phyloP scores from a whole-genome alignment of 2,113 vertebrate genomes.

The Mesoclemmys tuberculata region DNA sequence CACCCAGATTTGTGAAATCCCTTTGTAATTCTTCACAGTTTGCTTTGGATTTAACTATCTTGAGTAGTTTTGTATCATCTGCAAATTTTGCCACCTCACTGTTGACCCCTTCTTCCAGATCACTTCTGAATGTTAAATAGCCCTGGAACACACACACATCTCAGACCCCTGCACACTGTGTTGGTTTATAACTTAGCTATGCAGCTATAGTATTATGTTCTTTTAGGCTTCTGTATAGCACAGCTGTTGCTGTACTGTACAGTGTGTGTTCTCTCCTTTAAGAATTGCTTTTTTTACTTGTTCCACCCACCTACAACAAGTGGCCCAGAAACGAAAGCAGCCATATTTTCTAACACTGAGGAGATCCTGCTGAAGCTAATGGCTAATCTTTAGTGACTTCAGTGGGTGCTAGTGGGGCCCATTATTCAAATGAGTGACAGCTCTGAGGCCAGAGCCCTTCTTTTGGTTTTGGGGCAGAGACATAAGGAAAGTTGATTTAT shows the following conservation, averaged over 20 bases:
- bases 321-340: not conserved
- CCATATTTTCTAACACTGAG: not conserved
- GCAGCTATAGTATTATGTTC: accelerated
- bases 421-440: not conserved
- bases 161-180: not conserved
- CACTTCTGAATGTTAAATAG: too few relatives aligned
- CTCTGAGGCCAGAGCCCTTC: not conserved
- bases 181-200: not conserved
- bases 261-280: accelerated
- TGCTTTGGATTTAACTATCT: too few relatives aligned
- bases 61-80: too few relatives aligned
- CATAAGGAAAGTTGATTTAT: not conserved
- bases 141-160: not conserved
- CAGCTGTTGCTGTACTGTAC: accelerated
- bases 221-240: accelerated
- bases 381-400: not conserved
- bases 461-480: not conserved
- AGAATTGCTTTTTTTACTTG: not conserved
- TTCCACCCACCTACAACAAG: not conserved
- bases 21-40: too few relatives aligned
- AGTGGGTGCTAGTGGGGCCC: not conserved
- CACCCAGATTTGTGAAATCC: too few relatives aligned
- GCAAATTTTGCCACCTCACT: too few relatives aligned
- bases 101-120: too few relatives aligned
- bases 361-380: not conserved